Percentiles rank a stretch among this genome's conserved stretches.
phyloP scores from a whole-genome alignment of 2,113 vertebrate species.

The Lamprotornis superbus region DNA sequence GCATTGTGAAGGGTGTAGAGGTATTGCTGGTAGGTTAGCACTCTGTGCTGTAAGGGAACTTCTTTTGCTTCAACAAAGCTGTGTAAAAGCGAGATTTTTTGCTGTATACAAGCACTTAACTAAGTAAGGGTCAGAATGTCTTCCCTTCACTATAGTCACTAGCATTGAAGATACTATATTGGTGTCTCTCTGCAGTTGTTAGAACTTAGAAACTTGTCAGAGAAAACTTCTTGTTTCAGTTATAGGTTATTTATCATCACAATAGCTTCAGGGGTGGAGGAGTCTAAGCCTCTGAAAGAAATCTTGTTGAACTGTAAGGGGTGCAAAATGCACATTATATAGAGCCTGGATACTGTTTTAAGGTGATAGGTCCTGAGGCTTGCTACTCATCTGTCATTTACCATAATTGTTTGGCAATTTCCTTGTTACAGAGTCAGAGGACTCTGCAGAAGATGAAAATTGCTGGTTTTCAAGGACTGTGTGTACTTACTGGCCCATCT shows the following conservation, averaged over 20 bases:
- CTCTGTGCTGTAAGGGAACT: neutral
- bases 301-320: neutral
- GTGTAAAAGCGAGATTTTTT: neutral
- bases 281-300: neutral
- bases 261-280: neutral
- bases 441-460: neutral
- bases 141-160: neutral
- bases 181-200: neutral
- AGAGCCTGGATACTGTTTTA: neutral
- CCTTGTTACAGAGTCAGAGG: neutral
- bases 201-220: neutral
- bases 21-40: neutral
- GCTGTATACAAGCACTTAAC: neutral
- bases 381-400: neutral
- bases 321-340: neutral
- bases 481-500: neutral
- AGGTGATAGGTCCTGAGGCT: neutral
- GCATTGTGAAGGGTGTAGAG: neutral
- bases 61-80: neutral
- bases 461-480: neutral
- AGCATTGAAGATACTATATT: neutral
- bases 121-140: neutral
- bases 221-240: neutral
- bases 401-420: neutral
- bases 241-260: neutral